These are phyloP conservation scores for Temnothorax longispinosus DNA, from an alignment of 1,140 invertebrate species.

Conservation along the genomic window DNA sequence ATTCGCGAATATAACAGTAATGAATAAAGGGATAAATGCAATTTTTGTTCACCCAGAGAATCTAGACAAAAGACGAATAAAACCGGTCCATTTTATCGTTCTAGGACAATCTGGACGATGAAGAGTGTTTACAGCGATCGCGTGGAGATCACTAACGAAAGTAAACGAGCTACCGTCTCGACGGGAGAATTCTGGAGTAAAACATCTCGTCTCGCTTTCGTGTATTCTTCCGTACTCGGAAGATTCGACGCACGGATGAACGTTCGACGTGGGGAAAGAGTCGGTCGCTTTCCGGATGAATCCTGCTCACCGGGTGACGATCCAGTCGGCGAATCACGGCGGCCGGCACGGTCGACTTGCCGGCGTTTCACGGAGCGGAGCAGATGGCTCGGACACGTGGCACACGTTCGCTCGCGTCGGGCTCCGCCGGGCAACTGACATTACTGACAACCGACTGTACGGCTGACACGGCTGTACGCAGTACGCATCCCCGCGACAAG, in stretches of 20 bases:
- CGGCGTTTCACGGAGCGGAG: background rate
- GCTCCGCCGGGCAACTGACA: slow-evolving; percentile 16
- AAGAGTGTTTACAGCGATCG: background rate
- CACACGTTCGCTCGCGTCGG: background rate
- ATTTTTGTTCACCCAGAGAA: background rate
- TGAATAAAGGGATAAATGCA: background rate
- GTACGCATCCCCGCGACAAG: background rate
- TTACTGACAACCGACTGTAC: background rate
- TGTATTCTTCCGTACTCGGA: background rate
- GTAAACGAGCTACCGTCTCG: too few relatives aligned
- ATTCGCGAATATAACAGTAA: background rate
- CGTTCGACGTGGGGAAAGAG: background rate
- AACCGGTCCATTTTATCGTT: too few relatives aligned
- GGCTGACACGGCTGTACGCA: slow-evolving; percentile 20
- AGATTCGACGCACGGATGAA: background rate
- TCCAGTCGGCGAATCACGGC: background rate
- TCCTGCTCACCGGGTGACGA: background rate
- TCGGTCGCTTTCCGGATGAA: background rate
- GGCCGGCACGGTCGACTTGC: background rate
- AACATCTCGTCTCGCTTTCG: background rate
- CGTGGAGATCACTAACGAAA: background rate
- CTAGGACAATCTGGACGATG: too few relatives aligned
- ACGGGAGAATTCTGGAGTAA: too few relatives aligned
- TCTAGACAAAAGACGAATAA: too few relatives aligned
- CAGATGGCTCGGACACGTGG: background rate